Conservation (phyloP, 2,888 invertebrate species). For the Plagodis dolabraria region DNA sequence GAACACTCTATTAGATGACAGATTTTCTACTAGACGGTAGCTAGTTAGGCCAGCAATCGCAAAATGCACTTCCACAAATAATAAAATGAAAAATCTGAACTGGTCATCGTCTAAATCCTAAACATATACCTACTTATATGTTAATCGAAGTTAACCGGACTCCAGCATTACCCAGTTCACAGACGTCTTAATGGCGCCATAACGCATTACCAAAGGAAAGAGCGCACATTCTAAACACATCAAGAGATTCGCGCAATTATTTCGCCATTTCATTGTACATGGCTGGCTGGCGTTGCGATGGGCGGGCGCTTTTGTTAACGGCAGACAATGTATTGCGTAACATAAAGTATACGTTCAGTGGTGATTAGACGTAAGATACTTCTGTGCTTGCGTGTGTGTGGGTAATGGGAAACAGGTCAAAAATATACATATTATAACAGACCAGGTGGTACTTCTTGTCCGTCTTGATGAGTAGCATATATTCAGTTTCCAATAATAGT, state of each 20-base stretch:
- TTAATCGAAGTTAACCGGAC: no score
- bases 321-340: slow-evolving; percentile 56
- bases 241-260: slow-evolving; percentile 34
- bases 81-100: no score
- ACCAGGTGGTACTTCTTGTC: no score
- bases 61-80: no score
- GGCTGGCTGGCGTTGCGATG: slow-evolving; percentile 34
- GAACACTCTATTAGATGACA: no score
- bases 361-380: slow-evolving; percentile 69
- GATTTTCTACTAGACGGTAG: no score
- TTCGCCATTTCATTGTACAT: slow-evolving; percentile 47
- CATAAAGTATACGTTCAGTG: slow-evolving; percentile 47
- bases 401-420: slow-evolving; percentile 19
- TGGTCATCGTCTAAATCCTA: no score
- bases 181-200: slow-evolving; percentile 8
- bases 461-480: no score
- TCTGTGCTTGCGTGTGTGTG: slow-evolving; percentile 46
- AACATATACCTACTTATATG: no score
- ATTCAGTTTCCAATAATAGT: no score
- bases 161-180: neutral
- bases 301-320: slow-evolving; percentile 48
- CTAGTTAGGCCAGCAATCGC: no score
- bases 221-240: slow-evolving; percentile 21
- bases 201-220: slow-evolving; percentile 4
- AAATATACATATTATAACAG: no score